Evolutionary conservation across 2,113 vertebrate genomes (phyloP), one percentile per base, ranked within the genome.

Genomic region (Cynopterus brachyotis): DNA sequence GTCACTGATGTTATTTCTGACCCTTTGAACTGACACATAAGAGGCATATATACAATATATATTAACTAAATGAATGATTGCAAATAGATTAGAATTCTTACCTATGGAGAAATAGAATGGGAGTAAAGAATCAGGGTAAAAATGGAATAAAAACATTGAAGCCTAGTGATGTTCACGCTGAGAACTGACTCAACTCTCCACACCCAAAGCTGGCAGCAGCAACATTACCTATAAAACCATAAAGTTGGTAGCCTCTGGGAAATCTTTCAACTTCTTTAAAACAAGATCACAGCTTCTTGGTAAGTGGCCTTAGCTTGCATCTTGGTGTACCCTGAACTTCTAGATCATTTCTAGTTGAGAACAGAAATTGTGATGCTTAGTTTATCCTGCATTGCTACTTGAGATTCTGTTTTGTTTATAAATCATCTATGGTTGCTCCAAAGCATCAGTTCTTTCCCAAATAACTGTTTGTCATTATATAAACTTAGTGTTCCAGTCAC

Each of bases 301-400:
- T 83, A 30, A 87, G 64, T 42, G 53, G 62, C 75, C 57, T 89
- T 85, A 86, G 47, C 37, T 80, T 75, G 79, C 24, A 92, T 20
- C 45, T 70, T 60, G 70, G 35, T 64, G 32, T 70, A 50, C 73
- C 57, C 13, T 47, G 57, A 83, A 87, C 53, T 70, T 75, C 6
- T 62, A 79, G 37, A 55, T 92, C 19, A 75, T 80, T 92, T 90
- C 50, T 70, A 84, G 70, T n/a, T 40, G 70, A 96, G 66, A 90
- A 78, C 45, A 95, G 67, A 93, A 94, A 88, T 35, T 57, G 57
- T 1, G 10, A 66, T 50, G 9, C 22, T 59, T 16, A 20, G 13
- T 66, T 94, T 94, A 47, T 84, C 64, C 86, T 69, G 17, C 59
- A 12, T 67, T 84, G 24, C 45, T 64, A 32, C 11, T 67, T 78